Evolutionary conservation across 2,797 vertebrate genomes (phyloP).

Genomic region (Pseudomugil tenellus): DNA sequence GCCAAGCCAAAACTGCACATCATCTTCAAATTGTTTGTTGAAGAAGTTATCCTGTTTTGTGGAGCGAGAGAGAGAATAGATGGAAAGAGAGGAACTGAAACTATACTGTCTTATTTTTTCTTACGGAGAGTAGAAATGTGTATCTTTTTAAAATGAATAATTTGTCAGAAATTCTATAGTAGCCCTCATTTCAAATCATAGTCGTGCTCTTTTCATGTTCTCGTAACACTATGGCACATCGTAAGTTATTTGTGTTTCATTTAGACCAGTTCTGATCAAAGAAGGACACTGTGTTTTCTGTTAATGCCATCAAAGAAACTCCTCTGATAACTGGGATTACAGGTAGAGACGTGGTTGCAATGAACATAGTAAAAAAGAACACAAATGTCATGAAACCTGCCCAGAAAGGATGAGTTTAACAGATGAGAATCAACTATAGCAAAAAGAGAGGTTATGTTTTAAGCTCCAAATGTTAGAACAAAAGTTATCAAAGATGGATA

Average conservation of each 20-base stretch:
- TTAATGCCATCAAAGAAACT: constrained; percentile 23
- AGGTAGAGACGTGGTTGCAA: not conserved
- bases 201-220: not conserved
- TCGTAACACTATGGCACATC: not conserved
- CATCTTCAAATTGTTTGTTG: constrained; percentile 26
- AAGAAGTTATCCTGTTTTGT: constrained; percentile 15
- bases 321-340: constrained; percentile 6
- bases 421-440: constrained; percentile 18
- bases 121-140: too few relatives aligned
- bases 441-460: not conserved
- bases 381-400: not conserved
- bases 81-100: not conserved
- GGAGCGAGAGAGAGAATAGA: not conserved
- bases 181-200: not conserved
- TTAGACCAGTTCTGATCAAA: not conserved
- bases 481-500: not conserved
- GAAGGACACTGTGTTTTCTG: not conserved
- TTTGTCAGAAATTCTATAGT: not conserved
- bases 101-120: not conserved
- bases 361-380: not conserved
- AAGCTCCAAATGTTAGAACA: not conserved
- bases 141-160: not conserved
- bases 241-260: not conserved
- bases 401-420: not conserved
- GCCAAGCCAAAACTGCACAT: constrained; percentile 40